Evolutionary conservation across 23 tunicate genomes (phyloP).

Genomic region (Trididemnum miniatum): DNA sequence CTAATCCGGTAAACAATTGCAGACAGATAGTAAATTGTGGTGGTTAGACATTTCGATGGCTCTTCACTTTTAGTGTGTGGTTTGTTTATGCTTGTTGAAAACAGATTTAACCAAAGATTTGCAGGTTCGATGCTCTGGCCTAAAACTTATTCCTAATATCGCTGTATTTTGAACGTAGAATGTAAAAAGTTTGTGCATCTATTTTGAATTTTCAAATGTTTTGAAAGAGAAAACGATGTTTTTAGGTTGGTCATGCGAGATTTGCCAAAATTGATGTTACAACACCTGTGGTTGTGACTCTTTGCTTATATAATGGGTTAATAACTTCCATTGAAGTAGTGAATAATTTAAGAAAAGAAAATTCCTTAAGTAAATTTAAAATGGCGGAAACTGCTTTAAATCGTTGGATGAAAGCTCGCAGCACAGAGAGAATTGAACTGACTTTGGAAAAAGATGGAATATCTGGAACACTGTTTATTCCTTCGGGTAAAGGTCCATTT

Average conservation of each 20-base stretch:
- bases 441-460: background rate
- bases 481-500: slow-evolving; percentile 42
- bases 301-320: background rate
- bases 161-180: too few species aligned
- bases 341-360: background rate
- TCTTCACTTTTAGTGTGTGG: too few species aligned
- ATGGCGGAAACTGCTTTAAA: background rate
- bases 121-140: too few species aligned
- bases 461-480: slow-evolving; percentile 32
- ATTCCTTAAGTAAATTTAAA: background rate
- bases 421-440: background rate
- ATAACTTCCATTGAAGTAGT: background rate
- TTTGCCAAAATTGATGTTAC: slow-evolving; percentile 9
- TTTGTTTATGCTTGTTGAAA: too few species aligned
- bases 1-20: background rate
- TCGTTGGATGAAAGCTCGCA: slow-evolving; percentile 19
- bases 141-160: too few species aligned
- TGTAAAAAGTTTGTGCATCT: too few species aligned
- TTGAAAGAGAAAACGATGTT: too few species aligned
- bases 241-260: too few species aligned
- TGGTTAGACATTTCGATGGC: too few species aligned
- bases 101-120: too few species aligned
- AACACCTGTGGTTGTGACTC: slow-evolving; percentile 24
- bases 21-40: too few species aligned
- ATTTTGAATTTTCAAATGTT: too few species aligned